Percentiles rank a stretch among this genome's conserved stretches.
These are phyloP conservation scores for Lycocerus yunnanus DNA, from an alignment of 2,888 invertebrate genomes.

Conservation along the genomic window DNA sequence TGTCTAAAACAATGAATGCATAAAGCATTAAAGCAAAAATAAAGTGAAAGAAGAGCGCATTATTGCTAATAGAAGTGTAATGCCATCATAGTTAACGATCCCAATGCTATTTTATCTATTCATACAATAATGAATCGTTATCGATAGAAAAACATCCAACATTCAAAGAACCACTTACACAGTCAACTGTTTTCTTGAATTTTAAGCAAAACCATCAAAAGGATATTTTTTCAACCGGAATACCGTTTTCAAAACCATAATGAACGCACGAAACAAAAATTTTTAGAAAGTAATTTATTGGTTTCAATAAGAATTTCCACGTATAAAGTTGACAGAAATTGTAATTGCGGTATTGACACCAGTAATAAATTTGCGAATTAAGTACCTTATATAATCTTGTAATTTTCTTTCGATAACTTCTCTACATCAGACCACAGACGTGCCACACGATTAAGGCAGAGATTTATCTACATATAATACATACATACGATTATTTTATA, in stretches of 20 bases:
- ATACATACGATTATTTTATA: too few species aligned
- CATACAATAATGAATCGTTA: background rate
- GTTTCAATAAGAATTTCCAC: background rate
- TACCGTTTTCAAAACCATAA: background rate
- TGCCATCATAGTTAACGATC: background rate
- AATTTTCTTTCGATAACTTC: background rate
- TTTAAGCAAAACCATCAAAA: background rate
- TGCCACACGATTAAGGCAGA: background rate
- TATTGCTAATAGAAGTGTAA: background rate
- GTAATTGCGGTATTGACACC: background rate
- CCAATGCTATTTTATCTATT: background rate
- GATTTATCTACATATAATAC: background rate
- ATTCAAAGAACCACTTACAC: background rate
- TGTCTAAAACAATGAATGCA: background rate
- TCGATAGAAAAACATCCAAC: background rate
- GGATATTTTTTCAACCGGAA: background rate
- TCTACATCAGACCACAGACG: background rate
- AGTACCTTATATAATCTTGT: background rate
- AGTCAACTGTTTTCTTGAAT: background rate
- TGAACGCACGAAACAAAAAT: background rate
- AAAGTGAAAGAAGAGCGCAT: background rate
- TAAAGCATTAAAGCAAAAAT: background rate
- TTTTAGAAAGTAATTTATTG: background rate
- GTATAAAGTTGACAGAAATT: background rate
- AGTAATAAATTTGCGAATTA: background rate